Percentiles rank a stretch among this genome's conserved stretches.
Evolutionary conservation across 2,113 vertebrate species (phyloP).

Genomic region (Carassius carassius): DNA sequence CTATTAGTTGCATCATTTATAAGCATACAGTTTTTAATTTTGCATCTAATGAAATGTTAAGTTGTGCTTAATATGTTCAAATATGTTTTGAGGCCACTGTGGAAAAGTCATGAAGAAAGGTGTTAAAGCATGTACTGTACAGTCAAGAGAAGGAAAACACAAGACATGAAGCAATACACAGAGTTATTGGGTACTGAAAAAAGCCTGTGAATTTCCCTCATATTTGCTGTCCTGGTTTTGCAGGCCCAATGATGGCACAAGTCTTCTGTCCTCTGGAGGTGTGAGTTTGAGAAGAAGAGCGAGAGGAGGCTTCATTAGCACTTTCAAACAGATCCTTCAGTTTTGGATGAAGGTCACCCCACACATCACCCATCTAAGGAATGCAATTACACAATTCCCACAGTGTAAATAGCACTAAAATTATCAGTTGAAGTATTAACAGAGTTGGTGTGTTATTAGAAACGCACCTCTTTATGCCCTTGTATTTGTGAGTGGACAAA

Average conservation of each 20-base stretch:
- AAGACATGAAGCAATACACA: neutral
- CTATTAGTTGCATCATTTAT: neutral
- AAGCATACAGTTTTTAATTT: neutral
- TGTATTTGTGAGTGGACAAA: constrained; percentile 97
- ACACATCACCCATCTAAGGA: constrained; percentile 37
- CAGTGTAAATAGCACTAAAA: neutral
- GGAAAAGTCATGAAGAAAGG: neutral
- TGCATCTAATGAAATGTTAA: neutral
- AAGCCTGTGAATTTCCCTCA: neutral
- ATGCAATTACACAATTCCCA: neutral
- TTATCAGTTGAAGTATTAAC: neutral
- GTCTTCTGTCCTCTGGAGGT: neutral
- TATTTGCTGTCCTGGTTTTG: neutral
- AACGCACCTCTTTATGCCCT: constrained; percentile 90
- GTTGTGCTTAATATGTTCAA: neutral
- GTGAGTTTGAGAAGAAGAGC: constrained; percentile 17
- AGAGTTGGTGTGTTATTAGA: neutral
- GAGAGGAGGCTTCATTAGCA: neutral
- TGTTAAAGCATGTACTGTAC: neutral
- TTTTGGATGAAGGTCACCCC: constrained; percentile 40
- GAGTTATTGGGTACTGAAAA: neutral
- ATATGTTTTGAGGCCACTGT: neutral
- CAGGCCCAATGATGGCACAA: neutral
- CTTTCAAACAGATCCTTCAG: constrained; percentile 24
- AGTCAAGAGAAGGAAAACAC: neutral